Base-by-base conservation (phyloP, 2,888 invertebrate genomes). In the Choreutis nemorana region DNA sequence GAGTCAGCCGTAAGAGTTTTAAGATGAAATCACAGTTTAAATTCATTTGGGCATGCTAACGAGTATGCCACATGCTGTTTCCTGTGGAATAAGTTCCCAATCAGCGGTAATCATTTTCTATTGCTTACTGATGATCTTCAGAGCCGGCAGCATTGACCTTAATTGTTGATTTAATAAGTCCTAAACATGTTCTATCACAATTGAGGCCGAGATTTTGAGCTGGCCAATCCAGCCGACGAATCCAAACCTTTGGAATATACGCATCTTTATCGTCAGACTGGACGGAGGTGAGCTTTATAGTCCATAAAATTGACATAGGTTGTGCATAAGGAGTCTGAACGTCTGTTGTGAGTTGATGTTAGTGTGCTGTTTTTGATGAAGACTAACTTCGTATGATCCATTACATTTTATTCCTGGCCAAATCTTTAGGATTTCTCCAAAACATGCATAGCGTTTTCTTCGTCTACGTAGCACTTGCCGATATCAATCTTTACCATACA, bases 351-450 rank as follows among this genome's bases (percentile, higher is more conserved):
- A 30, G 29, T 27, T 29, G 10, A 10, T 33, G 35, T 18, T 20
- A 32, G 26, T 35, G 32, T 29, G 24, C 33, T 26, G 32, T 37
- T 35, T 30, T 30, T 31, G 13, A 36, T 28, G 21, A 32, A 30
- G n/a, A 34, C 25, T 31, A 30, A 14, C 26, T 37, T 34, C 11
- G 29, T 37, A 31, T 29, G 32, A 18, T 34, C 27, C 18, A 11
- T 10, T 12, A 13, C n/a, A 10, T 31, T 24, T 26, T 28, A 35
- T 13, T 14, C 15, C 28, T 12, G 31, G 30, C 29, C 24, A 33
- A 33, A 36, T 29, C 29, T 29, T 12, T 11, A 23, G 26, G 29
- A 30, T 33, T 27, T 35, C 31, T 31, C 29, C 29, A 16, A 30
- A 36, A 33, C 15, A 32, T 12, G 29, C 26, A 32, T 9, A 28